These are phyloP conservation scores for Macrosoma leucophasiata DNA, from an alignment of 2,888 invertebrate species.

Conservation along the genomic window DNA sequence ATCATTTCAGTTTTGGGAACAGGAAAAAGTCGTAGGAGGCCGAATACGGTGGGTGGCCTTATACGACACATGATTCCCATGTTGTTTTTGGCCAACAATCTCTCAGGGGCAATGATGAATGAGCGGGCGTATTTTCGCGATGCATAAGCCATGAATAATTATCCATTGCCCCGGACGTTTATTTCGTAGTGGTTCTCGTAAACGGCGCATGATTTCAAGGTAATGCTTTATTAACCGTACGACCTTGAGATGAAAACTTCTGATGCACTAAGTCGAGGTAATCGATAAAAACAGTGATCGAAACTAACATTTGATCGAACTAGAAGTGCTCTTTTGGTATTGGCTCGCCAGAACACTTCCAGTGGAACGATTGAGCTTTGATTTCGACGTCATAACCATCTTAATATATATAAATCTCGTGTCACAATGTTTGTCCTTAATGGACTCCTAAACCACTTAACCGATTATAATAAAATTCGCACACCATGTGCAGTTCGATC, in stretches of 20 bases:
- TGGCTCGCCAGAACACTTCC: no score
- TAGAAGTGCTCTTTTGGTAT: no score
- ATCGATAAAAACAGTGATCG: no score
- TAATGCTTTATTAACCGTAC: conserved; percentile 7
- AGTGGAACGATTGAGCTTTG: no score
- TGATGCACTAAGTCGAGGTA: no score
- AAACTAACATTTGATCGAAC: no score
- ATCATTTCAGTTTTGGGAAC: not conserved
- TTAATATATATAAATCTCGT: no score
- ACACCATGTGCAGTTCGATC: no score
- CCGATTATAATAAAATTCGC: no score
- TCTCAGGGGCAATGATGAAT: conserved; percentile 19
- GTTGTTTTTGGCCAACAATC: conserved; percentile 22
- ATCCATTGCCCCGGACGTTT: conserved; percentile 20
- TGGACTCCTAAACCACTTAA: no score
- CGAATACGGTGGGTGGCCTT: conserved; percentile 16
- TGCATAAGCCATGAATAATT: conserved; percentile 19
- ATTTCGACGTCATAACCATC: no score
- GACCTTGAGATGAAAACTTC: conserved; percentile 2
- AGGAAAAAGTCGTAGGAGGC: conserved; percentile 6
- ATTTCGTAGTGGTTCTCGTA: conserved; percentile 15
- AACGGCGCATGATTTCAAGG: conserved; percentile 15
- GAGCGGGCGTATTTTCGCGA: conserved; percentile 20
- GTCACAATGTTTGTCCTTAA: no score
- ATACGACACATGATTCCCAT: conserved; percentile 16